Evolutionary conservation across 1,140 invertebrate species (phyloP).

Genomic region (Monochamus saltuarius): DNA sequence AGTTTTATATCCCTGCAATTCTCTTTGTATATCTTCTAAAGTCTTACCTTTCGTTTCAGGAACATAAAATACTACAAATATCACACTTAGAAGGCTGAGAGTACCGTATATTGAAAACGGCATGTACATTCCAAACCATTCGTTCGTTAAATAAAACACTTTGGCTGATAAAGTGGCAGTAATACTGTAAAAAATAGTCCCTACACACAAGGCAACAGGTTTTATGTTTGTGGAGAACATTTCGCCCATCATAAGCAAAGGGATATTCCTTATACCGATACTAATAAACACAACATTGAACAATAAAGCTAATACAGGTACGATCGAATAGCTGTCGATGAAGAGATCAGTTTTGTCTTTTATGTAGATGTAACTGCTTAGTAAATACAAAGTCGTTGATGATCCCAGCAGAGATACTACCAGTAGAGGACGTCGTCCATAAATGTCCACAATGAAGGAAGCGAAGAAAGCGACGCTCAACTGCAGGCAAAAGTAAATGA

Average conservation of each 20-base stretch:
- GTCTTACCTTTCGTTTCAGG: constrained; percentile 83
- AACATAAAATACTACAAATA: constrained; percentile 64
- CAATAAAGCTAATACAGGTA: constrained; percentile 65
- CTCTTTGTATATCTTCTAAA: constrained; percentile 56
- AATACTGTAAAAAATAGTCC: constrained; percentile 67
- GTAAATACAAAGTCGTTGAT: constrained; percentile 55
- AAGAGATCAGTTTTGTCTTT: constrained; percentile 45
- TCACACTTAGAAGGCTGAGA: constrained; percentile 61
- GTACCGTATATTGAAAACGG: constrained; percentile 73
- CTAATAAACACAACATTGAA: constrained; percentile 68
- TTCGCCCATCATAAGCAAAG: constrained; percentile 69
- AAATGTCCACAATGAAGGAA: constrained; percentile 67
- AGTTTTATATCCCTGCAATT: constrained; percentile 4
- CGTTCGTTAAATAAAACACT: constrained; percentile 65
- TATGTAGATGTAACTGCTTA: constrained; percentile 61
- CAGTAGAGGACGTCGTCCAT: constrained; percentile 70
- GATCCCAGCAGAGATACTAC: constrained; percentile 57
- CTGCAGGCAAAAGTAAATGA: constrained; percentile 67
- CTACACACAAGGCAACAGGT: constrained; percentile 65
- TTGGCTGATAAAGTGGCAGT: constrained; percentile 73
- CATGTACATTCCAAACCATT: constrained; percentile 62
- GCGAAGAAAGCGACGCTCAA: constrained; percentile 63
- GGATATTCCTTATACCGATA: constrained; percentile 69
- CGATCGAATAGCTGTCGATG: constrained; percentile 53
- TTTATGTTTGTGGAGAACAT: constrained; percentile 69